Base-by-base conservation (phyloP, 2,113 vertebrate genomes). In the Zapus hudsonius region DNA sequence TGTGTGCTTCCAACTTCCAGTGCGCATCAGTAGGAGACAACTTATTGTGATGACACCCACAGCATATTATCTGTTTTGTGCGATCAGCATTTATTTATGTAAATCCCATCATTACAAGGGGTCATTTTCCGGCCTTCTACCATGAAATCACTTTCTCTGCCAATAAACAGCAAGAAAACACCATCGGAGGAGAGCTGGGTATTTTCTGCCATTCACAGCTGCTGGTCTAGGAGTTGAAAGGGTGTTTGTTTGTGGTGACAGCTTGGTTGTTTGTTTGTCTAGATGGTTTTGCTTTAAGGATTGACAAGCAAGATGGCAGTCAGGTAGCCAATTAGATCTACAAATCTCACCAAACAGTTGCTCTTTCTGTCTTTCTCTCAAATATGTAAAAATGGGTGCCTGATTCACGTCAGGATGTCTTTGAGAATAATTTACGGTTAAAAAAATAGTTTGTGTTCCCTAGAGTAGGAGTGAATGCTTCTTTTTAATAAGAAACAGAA, bases 71-170 rank as follows among this genome's bases (percentile, higher is more conserved):
- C 98, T 96, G 95, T 99, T 99, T 98, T 98, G 98, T 98, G 98
- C 97, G 96, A 99, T 99, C 99, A 99, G 99, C 99, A 99, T 98
- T 99, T 99, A 99, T 99, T 98, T 99, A 99, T 99, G 99, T 98
- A 99, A 99, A 99, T 99, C 97, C 97, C 97, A 97, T 98, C 98
- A 98, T 98, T 99, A 99, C 98, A 99, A 98, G 98, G 97, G 99
- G 98, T 98, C 98, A 99, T 99, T 99, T 99, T 98, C 99, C 98
- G 98, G 99, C 98, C 98, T 98, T 98, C 98, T 98, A 98, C 98
- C 98, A 98, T 98, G 97, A 99, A 99, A 99, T 99, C 98, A 97
- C 98, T 99, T 98, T 98, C 98, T 98, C 98, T 98, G 96, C 97
- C 98, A 97, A 97, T 97, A 97, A 98, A 96, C 98, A 97, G 96